A percentile compares a stretch with the other conserved stretches of the same genome.
phyloP scores from a whole-genome alignment of 2,113 vertebrate genomes.

The Meriones unguiculatus region DNA sequence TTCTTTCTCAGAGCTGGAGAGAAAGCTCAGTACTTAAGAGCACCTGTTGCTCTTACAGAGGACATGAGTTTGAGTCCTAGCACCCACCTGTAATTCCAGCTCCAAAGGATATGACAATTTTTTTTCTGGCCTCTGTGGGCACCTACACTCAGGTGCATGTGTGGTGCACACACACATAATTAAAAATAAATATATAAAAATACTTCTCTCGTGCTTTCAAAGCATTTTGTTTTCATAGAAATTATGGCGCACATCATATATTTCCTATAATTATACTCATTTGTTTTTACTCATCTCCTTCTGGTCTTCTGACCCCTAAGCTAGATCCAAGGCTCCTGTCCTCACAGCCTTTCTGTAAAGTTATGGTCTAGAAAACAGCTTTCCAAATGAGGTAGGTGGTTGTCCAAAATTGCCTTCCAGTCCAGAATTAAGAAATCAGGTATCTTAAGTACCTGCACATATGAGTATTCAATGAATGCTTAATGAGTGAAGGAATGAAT shows the following conservation, averaged over 20 bases:
- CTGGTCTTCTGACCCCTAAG: not conserved
- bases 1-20: not conserved
- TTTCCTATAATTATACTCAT: slow-evolving; percentile 15
- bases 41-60: not conserved
- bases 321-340: not conserved
- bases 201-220: not conserved
- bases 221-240: slow-evolving; percentile 24
- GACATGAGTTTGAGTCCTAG: not conserved
- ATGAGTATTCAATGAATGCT: not conserved
- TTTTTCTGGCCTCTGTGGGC: not conserved
- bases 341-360: not conserved
- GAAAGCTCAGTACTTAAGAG: not conserved
- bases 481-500: slow-evolving; percentile 4
- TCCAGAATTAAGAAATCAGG: slow-evolving; percentile 25
- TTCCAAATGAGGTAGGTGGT: not conserved
- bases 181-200: not conserved
- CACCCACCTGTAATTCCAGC: not conserved
- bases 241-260: slow-evolving; percentile 3
- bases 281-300: slow-evolving; percentile 39
- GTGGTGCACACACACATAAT: not conserved
- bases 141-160: not conserved
- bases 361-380: not conserved
- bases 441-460: not conserved
- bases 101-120: not conserved
- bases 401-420: not conserved